These are phyloP conservation scores for Chlorodrepanis virens DNA, from an alignment of 2,113 vertebrate genomes.

Conservation along the genomic window DNA sequence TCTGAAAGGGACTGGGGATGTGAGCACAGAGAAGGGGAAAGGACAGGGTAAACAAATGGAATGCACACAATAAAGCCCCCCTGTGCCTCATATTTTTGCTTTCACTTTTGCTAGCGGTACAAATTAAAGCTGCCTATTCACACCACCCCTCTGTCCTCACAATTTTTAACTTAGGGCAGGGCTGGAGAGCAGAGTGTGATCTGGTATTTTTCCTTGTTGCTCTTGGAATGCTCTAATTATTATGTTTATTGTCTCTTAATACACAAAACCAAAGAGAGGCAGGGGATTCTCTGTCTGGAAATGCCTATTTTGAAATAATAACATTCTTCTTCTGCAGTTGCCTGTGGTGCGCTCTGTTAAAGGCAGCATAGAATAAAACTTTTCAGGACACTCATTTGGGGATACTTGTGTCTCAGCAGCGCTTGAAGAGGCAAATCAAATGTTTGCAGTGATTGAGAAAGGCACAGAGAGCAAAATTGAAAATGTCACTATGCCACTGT, in stretches of 20 bases:
- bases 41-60: neutral
- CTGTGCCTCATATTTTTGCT: neutral
- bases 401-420: slow-evolving; percentile 9
- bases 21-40: neutral
- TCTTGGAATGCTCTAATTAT: neutral
- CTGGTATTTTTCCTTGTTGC: neutral
- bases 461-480: neutral
- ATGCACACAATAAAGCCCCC: neutral
- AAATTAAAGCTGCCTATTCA: neutral
- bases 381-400: neutral
- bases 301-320: neutral
- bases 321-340: neutral
- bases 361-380: neutral
- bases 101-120: neutral
- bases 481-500: neutral
- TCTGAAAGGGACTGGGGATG: neutral
- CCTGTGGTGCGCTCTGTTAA: neutral
- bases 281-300: neutral
- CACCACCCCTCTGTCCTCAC: neutral
- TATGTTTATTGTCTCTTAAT: neutral
- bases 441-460: neutral
- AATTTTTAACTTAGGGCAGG: neutral
- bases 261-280: neutral
- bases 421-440: slow-evolving; percentile 5
- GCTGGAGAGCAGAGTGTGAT: neutral